Conservation (phyloP, 2,797 vertebrate genomes). For the Xiphorhynchus erythropygius region DNA sequence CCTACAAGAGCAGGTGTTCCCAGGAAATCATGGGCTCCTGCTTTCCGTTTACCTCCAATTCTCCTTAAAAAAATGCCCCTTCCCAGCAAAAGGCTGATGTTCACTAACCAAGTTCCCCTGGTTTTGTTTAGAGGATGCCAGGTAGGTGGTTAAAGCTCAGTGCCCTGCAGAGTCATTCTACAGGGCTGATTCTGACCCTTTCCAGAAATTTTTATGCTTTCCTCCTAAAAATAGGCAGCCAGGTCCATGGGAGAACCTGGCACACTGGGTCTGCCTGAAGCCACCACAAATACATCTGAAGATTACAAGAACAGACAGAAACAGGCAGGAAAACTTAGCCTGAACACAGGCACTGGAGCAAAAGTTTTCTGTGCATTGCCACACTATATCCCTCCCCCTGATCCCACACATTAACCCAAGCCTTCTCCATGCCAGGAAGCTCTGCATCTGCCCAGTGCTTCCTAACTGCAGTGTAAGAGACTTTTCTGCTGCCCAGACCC, state of each 20-base stretch:
- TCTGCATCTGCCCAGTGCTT: background rate
- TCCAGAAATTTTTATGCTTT: background rate
- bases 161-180: background rate
- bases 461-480: fast-evolving
- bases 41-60: background rate
- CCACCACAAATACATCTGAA: background rate
- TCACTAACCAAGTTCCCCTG: background rate
- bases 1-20: background rate
- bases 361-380: background rate
- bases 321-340: background rate
- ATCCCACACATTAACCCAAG: fast-evolving
- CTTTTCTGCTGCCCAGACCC: background rate
- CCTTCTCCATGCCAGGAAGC: fast-evolving
- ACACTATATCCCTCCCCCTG: fast-evolving
- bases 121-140: fast-evolving
- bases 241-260: background rate
- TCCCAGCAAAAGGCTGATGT: fast-evolving
- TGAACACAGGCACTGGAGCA: background rate
- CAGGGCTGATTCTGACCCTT: background rate
- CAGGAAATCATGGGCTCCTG: background rate
- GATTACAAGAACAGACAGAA: fast-evolving
- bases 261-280: background rate
- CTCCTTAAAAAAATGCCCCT: background rate
- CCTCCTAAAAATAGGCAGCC: background rate
- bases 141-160: background rate